Evolutionary conservation across 2,888 invertebrate genomes (phyloP).

Genomic region (Macrophya annulata): DNA sequence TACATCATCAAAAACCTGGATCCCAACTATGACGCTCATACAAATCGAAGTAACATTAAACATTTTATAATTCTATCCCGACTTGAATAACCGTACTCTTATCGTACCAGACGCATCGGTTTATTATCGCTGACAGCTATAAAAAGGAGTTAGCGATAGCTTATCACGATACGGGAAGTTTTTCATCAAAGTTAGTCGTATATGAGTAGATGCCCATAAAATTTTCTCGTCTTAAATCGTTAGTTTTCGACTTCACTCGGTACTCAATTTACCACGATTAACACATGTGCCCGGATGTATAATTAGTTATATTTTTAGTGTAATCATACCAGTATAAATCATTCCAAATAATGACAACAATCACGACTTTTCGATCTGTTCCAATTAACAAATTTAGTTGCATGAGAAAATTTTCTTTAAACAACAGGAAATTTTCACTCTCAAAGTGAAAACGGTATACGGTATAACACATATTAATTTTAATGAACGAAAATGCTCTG

Average conservation of each 20-base stretch:
- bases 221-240: constrained; percentile 26
- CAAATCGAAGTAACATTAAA: constrained; percentile 37
- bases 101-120: constrained; percentile 53
- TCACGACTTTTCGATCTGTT: background rate
- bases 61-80: constrained; percentile 36
- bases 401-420: background rate
- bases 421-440: background rate
- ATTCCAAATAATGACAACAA: background rate
- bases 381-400: constrained; percentile 15
- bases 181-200: constrained; percentile 1
- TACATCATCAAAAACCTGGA: background rate
- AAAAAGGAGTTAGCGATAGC: constrained; percentile 55
- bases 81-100: constrained; percentile 16
- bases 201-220: background rate
- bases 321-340: background rate
- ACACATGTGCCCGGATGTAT: background rate
- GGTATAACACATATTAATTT: background rate
- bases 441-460: background rate
- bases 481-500: constrained; percentile 40
- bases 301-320: background rate
- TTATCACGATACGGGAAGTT: constrained; percentile 38
- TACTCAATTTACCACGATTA: background rate
- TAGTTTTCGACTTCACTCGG: background rate
- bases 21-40: background rate
- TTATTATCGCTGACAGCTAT: constrained; percentile 55